A percentile compares a stretch with the other conserved stretches of the same genome.
These are phyloP conservation scores for Phalacrocorax brasilianus DNA, from an alignment of 2,113 vertebrate genomes.

Conservation along the genomic window DNA sequence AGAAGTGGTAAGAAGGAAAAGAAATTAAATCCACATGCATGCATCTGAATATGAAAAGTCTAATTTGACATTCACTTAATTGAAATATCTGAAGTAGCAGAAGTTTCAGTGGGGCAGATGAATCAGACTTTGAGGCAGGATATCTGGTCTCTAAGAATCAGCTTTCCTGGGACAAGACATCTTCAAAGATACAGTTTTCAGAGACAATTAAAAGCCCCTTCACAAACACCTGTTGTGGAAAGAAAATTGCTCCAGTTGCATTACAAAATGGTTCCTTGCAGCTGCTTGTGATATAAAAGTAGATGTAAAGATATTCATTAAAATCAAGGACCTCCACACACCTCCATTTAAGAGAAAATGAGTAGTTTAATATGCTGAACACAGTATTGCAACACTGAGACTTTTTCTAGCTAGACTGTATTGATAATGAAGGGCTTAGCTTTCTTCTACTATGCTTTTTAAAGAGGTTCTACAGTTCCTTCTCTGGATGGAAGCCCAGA, in stretches of 20 bases:
- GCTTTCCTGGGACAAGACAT: neutral
- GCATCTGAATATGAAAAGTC: neutral
- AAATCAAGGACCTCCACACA: neutral
- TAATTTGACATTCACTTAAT: neutral
- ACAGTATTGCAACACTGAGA: neutral
- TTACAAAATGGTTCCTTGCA: neutral
- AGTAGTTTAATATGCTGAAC: neutral
- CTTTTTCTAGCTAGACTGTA: neutral
- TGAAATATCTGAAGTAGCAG: neutral
- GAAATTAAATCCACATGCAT: neutral
- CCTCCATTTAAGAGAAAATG: neutral
- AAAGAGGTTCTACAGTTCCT: neutral
- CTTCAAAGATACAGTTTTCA: neutral
- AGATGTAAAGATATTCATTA: neutral
- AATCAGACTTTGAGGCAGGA: neutral
- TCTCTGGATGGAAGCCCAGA: neutral
- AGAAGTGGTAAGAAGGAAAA: neutral
- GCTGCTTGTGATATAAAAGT: neutral
- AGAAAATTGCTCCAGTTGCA: neutral
- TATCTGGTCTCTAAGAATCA: neutral
- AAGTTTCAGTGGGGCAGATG: neutral
- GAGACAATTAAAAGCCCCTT: neutral
- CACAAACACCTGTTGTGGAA: neutral
- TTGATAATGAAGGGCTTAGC: neutral
- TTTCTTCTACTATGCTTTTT: neutral